Conservation (phyloP, 1,140 invertebrate genomes). For the Ceratina calcarata region DNA sequence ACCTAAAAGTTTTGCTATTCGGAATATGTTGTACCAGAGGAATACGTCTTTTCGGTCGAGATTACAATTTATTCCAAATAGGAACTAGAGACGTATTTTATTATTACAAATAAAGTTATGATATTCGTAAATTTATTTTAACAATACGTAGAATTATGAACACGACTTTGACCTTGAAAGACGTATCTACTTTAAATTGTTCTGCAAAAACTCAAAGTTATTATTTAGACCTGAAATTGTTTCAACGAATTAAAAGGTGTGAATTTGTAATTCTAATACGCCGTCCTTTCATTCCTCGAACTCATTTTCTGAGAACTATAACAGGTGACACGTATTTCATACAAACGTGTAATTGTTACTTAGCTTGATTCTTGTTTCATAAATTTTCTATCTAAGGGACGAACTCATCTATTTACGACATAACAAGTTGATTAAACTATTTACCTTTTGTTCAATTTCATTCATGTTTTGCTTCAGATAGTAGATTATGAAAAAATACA, state of each 20-base stretch:
- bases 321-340: no score
- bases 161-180: conserved; percentile 21
- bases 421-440: neutral
- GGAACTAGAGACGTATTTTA: neutral
- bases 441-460: no score
- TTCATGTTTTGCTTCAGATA: no score
- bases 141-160: neutral
- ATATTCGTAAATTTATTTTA: neutral
- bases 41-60: neutral
- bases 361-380: neutral
- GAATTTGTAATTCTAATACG: neutral
- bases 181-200: neutral
- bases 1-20: neutral
- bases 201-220: neutral
- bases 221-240: neutral
- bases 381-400: neutral
- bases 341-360: neutral
- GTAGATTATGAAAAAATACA: neutral
- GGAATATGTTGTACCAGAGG: neutral
- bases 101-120: neutral
- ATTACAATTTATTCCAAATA: neutral
- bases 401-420: neutral
- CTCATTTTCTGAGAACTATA: neutral
- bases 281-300: neutral
- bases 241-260: neutral